Evolutionary conservation across 1,140 invertebrate species (phyloP), one percentile per base, ranked within the genome.

Genomic region (Lethrus apterus): DNA sequence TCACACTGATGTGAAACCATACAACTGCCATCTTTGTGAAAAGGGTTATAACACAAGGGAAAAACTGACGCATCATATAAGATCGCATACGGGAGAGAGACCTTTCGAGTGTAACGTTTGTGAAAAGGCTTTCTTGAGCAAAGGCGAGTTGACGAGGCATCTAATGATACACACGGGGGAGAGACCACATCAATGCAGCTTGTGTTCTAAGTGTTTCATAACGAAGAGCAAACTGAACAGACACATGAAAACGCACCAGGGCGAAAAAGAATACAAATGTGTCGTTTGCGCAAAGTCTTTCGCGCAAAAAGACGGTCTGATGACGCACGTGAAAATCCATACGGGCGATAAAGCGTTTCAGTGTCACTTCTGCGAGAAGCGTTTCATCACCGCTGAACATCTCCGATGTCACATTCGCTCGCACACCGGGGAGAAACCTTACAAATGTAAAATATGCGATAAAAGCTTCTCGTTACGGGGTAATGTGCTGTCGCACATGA

Each of bases 401-500:
- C 19, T 46, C 4, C 32, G 33, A 24, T 33, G 32, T 0, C 69
- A 72, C 44, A 64, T 70, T 15, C 48, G 69, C 3, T 69, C 65
- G 0, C 70, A 72, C 38, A 62, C 66, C 4, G 69, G 69, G 40
- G 69, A 71, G 45, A 55, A 60, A 5, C 69, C 70, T 0, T 72
- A 63, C 36, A 33, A 49, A 0, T 72, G 70, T 18, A 59, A 64
- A 10, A 64, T 70, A 1, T 72, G 70, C 44, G 66, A 65, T 42
- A 64, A 66, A 0, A 63, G 57, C 15, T 70, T 65, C 42, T 63
- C 64, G 2, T 70, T 82, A 1, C 70, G 74, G 9, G 74, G 76
- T 1, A 69, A 82, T 45, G 64, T 84, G 42, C 75, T 77, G 3
- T 74, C 73, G 15, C 82, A 86, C 54, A 63, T 75, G 7, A 65